A percentile compares a stretch with the other conserved stretches of the same genome.
phyloP scores from a whole-genome alignment of 1,140 invertebrate species.

The Leptopilina boulardi region DNA sequence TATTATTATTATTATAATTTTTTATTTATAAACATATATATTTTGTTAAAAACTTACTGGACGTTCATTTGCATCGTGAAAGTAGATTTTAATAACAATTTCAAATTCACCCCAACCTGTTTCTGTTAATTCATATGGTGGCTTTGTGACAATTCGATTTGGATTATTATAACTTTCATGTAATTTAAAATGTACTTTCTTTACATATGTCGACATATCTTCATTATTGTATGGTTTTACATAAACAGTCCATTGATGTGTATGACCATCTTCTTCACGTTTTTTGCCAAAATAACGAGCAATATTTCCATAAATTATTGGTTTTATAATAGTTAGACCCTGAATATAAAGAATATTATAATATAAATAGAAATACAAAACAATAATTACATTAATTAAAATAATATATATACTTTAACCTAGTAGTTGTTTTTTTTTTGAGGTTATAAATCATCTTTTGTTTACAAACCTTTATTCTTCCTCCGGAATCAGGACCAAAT shows the following conservation, averaged over 20 bases:
- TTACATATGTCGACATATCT: conserved; percentile 96
- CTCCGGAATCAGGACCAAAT: conserved; percentile 89
- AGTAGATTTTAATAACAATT: conserved; percentile 98
- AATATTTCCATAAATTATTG: conserved; percentile 97
- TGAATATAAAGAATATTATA: conserved; percentile 69
- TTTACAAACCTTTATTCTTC: conserved; percentile 81
- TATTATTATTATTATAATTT: conserved; percentile 2
- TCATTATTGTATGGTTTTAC: conserved; percentile 95
- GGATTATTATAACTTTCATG: conserved; percentile 98
- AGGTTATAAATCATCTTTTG: conserved; percentile 46
- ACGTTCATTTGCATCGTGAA: conserved; percentile 97
- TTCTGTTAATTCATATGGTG: conserved; percentile 98
- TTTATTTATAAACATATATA: background rate
- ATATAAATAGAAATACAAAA: conserved; percentile 30
- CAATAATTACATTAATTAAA: conserved; percentile 22
- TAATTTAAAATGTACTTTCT: conserved; percentile 98
- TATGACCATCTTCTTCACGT: conserved; percentile 98
- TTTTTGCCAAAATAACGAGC: conserved; percentile 98
- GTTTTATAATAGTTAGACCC: conserved; percentile 95
- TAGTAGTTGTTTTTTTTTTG: background rate
- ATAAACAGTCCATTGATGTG: conserved; percentile 99
- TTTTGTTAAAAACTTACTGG: conserved; percentile 81
- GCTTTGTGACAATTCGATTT: conserved; percentile 93
- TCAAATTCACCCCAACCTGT: conserved; percentile 99
- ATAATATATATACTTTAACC: background rate